These are phyloP conservation scores for Ophioninae sp. DNA, from an alignment of 2,888 invertebrate genomes.

Conservation along the genomic window DNA sequence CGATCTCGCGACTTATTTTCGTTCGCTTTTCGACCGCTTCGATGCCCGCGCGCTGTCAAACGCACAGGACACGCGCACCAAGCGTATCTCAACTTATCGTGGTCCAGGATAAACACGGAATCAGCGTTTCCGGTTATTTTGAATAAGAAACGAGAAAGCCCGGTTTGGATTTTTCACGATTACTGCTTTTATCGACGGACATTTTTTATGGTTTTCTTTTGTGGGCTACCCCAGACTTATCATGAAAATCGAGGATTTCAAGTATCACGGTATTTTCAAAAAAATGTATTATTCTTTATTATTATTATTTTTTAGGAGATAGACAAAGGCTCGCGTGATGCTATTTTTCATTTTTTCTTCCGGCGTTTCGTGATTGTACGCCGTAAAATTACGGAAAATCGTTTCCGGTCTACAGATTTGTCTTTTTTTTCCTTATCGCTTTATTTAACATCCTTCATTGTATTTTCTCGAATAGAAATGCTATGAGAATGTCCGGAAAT, in stretches of 20 bases:
- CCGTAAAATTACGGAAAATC: too few species aligned
- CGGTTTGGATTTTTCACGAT: not conserved
- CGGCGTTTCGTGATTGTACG: too few species aligned
- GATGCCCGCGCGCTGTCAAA: slow-evolving; percentile 6
- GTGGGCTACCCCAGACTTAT: not conserved
- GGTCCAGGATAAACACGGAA: not conserved
- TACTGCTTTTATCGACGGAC: not conserved
- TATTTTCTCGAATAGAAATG: too few species aligned
- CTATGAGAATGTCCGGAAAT: too few species aligned
- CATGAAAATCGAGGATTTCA: not conserved
- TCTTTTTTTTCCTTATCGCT: too few species aligned
- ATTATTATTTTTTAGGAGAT: too few species aligned
- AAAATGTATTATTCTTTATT: too few species aligned
- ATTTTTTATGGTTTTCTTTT: not conserved
- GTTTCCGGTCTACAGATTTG: too few species aligned
- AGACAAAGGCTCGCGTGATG: too few species aligned
- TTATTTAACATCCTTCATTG: too few species aligned
- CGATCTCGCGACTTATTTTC: not conserved
- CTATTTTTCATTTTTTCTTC: too few species aligned
- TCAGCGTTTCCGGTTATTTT: not conserved
- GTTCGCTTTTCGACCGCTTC: not conserved
- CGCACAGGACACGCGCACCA: not conserved
- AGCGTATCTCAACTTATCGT: not conserved
- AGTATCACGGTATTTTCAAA: too few species aligned
- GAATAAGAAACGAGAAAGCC: not conserved